These are phyloP conservation scores for Sebastiscus tertius DNA, from an alignment of 2,797 vertebrate species.

Conservation along the genomic window DNA sequence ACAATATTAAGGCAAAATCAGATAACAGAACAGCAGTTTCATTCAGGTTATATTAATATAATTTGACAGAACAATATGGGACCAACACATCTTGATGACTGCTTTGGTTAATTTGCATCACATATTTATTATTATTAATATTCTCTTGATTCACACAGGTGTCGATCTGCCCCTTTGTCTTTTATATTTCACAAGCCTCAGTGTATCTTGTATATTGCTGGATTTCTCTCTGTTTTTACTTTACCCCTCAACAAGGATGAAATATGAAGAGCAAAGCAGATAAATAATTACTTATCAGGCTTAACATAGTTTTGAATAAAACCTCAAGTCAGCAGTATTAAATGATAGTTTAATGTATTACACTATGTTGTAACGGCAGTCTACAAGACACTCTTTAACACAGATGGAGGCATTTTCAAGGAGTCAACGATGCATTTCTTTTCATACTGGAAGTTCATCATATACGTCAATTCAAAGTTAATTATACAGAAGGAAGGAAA, in stretches of 20 bases:
- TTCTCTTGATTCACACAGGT: background rate
- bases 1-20: slow-evolving; percentile 9
- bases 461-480: background rate
- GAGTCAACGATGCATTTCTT: background rate
- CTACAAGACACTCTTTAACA: background rate
- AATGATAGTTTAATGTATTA: slow-evolving; percentile 12
- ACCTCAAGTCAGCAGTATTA: background rate
- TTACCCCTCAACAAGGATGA: background rate
- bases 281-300: background rate
- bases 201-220: slow-evolving; percentile 5
- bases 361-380: background rate
- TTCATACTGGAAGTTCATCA: background rate
- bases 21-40: background rate
- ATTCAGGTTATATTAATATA: background rate
- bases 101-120: background rate
- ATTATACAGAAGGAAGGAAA: background rate
- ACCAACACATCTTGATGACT: background rate
- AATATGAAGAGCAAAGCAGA: background rate
- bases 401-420: background rate
- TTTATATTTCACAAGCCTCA: background rate
- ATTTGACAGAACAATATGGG: slow-evolving; percentile 22
- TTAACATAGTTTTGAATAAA: background rate
- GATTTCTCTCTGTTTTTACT: background rate
- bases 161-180: background rate
- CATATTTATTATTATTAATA: background rate